A percentile compares a stretch with the other conserved stretches of the same genome.
phyloP scores from a whole-genome alignment of 1,140 invertebrate species.

The Megalopta genalis region DNA sequence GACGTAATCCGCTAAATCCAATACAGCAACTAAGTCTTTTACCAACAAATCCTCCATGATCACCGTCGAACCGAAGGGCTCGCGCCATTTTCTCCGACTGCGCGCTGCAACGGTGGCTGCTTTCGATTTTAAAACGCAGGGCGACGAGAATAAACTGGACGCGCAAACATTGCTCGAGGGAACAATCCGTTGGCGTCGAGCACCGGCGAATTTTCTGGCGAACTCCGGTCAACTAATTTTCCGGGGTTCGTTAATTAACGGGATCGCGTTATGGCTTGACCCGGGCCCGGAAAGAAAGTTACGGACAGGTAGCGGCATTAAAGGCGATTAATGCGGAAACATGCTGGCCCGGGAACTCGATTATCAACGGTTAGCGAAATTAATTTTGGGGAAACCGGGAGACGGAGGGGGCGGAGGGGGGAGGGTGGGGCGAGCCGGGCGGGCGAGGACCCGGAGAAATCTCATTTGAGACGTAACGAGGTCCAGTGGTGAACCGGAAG shows the following conservation, averaged over 20 bases:
- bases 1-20: too few species aligned
- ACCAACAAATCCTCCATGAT: too few species aligned
- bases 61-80: too few species aligned
- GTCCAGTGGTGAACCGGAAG: conserved; percentile 54
- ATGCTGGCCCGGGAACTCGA: conserved; percentile 10
- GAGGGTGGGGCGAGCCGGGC: background rate
- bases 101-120: too few species aligned
- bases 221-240: background rate
- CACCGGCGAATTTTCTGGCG: too few species aligned
- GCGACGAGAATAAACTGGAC: too few species aligned
- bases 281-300: background rate
- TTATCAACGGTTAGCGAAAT: conserved; percentile 36
- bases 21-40: too few species aligned
- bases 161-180: too few species aligned
- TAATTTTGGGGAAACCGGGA: conserved; percentile 5
- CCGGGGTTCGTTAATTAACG: background rate
- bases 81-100: too few species aligned
- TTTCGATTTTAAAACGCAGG: too few species aligned
- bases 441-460: conserved; percentile 11
- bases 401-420: too few species aligned
- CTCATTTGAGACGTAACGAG: conserved; percentile 46
- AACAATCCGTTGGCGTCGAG: too few species aligned
- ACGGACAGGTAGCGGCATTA: background rate
- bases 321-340: conserved; percentile 9
- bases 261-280: background rate